Evolutionary conservation across 1,140 invertebrate genomes (phyloP).

Genomic region (Penaeus indicus): DNA sequence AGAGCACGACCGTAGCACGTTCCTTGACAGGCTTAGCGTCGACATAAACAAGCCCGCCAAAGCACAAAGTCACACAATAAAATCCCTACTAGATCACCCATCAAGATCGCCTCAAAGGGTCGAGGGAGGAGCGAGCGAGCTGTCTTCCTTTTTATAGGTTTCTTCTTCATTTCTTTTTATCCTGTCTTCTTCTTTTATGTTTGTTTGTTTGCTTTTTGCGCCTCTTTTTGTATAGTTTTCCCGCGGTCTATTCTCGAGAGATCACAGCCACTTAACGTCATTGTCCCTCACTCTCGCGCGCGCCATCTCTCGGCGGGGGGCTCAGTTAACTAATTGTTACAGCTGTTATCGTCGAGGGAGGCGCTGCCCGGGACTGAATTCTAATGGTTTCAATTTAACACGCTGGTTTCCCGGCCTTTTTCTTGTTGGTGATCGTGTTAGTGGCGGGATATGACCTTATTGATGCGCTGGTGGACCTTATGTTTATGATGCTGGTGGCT

Average conservation of each 20-base stretch:
- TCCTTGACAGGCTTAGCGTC: too few relatives aligned
- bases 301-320: slow-evolving; percentile 34
- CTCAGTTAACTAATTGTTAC: slow-evolving; percentile 44
- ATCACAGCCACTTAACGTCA: slow-evolving; percentile 8
- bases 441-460: too few relatives aligned
- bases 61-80: too few relatives aligned
- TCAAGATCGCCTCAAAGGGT: too few relatives aligned
- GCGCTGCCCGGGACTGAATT: slow-evolving; percentile 30
- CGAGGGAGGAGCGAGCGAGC: background rate
- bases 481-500: too few relatives aligned
- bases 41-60: too few relatives aligned
- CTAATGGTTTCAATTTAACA: slow-evolving; percentile 55
- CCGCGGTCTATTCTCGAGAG: background rate
- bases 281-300: background rate
- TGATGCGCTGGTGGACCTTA: too few relatives aligned
- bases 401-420: background rate
- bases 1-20: too few relatives aligned
- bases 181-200: background rate
- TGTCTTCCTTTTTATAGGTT: background rate
- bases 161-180: background rate
- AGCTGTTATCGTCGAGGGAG: slow-evolving; percentile 45
- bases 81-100: too few relatives aligned
- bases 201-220: background rate
- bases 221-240: background rate
- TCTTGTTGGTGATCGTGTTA: slow-evolving; percentile 13